phyloP scores from a whole-genome alignment of 35 echinoderm and acorn worm genomes.

The Lytechinus pictus region DNA sequence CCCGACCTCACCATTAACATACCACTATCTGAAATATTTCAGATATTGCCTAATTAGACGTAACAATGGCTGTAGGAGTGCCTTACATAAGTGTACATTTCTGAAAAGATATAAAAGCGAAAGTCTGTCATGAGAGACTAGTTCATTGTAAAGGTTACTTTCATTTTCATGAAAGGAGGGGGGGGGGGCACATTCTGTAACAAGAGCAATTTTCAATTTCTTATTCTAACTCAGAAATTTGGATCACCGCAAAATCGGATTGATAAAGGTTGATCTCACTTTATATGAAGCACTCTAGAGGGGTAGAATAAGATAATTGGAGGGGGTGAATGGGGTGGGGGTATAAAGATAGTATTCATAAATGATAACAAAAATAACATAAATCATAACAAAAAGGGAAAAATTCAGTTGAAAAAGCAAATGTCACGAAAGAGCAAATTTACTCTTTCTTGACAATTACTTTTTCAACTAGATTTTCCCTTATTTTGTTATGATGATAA shows the following conservation, averaged over 20 bases:
- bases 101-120: background rate
- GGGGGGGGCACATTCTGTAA: background rate
- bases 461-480: no score
- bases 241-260: background rate
- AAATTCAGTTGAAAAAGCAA: no score
- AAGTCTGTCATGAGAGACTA: background rate
- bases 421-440: no score
- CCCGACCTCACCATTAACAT: no score
- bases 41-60: no score
- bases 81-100: background rate
- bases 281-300: background rate
- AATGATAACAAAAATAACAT: no score
- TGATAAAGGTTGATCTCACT: background rate
- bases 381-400: no score
- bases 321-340: background rate
- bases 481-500: no score
- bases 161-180: background rate
- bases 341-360: background rate
- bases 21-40: no score
- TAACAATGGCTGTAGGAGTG: no score
- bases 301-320: background rate
- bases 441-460: no score
- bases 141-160: background rate
- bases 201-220: background rate
- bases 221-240: background rate